phyloP scores from a whole-genome alignment of 2,888 invertebrate species.

The Caradrina kadenii region DNA sequence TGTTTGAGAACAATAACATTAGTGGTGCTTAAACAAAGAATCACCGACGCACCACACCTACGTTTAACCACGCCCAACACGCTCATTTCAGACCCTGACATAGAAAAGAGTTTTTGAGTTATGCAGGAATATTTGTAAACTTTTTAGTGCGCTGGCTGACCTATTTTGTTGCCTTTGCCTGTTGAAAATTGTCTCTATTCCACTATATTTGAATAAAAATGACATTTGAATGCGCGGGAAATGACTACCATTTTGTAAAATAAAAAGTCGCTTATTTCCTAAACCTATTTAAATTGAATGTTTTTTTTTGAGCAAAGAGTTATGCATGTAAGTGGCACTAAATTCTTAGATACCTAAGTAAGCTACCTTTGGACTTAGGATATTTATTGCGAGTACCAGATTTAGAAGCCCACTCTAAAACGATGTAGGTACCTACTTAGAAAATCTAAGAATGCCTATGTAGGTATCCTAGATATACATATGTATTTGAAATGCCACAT shows the following conservation, averaged over 20 bases:
- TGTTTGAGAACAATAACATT: slow-evolving; percentile 62
- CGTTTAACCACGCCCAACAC: slow-evolving; percentile 62
- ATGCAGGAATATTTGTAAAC: slow-evolving; percentile 52
- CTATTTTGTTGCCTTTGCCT: slow-evolving; percentile 26
- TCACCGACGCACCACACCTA: slow-evolving; percentile 61
- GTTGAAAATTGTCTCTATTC: slow-evolving; percentile 17
- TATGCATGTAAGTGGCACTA: too few species aligned
- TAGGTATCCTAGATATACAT: too few species aligned
- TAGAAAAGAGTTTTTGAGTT: slow-evolving; percentile 65
- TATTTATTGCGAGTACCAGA: too few species aligned
- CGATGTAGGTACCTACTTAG: too few species aligned
- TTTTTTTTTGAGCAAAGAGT: not conserved
- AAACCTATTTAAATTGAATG: not conserved
- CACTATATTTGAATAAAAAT: not conserved
- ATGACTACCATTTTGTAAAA: too few species aligned
- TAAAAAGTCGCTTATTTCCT: not conserved
- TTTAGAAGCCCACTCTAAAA: too few species aligned
- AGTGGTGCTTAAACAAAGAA: slow-evolving; percentile 63
- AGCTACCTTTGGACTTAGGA: too few species aligned
- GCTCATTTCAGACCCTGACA: slow-evolving; percentile 67
- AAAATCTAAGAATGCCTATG: too few species aligned
- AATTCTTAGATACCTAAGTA: too few species aligned
- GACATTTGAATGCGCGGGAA: slow-evolving; percentile 32
- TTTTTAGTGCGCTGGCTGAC: slow-evolving; percentile 34
- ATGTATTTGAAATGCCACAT: too few species aligned